Evolutionary conservation across 2,797 vertebrate genomes (phyloP), one percentile per base, ranked within the genome.

Genomic region (Poecilia velifera): DNA sequence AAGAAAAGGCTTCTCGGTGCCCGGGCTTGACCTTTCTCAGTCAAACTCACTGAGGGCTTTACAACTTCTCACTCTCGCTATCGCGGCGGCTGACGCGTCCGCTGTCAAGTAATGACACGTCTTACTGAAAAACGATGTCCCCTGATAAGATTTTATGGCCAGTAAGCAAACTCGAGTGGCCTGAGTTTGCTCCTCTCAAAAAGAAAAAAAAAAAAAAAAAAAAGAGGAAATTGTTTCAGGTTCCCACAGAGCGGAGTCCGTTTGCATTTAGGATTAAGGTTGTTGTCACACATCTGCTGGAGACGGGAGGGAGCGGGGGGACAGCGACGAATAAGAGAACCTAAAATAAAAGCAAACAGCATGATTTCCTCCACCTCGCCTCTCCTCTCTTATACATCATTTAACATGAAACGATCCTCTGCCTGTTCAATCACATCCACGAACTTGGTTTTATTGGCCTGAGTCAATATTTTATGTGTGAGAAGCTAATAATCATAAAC

Each of bases 81-180:
- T 96, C 93, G 92, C 94, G 88, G 72, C 0, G 93, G 95, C 93
- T 92, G 93, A 96, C 93, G 88, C 89, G 84, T 94, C 93, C 92
- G 92, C 94, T 94, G 94, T 96, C 96, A 94, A 95, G 94, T 91
- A 93, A 96, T 88, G 95, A 94, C 96, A 96, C 93, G 94, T 95
- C 77, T 83, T 25, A 71, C 91, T 89, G 92, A 91, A 91, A 53
- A 95, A 94, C 91, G 95, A 97, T 96, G 94, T 94, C 91, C 94
- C 94, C 94, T 94, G 92, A 97, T 97, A 94, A 88, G 94, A 96
- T 95, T 97, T 96, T 97, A 97, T 97, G 96, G 95, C 96, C 94
- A 95, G 97, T 97, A 96, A 97, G 96, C 91, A 92, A 95, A 95
- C 82, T 77, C 76, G 2, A 93, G 95, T 93, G 92, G 93, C 94